Percentiles rank a stretch among this genome's conserved stretches.
Evolutionary conservation across 2,113 vertebrate genomes (phyloP).

Genomic region (Tiliqua scincoides): DNA sequence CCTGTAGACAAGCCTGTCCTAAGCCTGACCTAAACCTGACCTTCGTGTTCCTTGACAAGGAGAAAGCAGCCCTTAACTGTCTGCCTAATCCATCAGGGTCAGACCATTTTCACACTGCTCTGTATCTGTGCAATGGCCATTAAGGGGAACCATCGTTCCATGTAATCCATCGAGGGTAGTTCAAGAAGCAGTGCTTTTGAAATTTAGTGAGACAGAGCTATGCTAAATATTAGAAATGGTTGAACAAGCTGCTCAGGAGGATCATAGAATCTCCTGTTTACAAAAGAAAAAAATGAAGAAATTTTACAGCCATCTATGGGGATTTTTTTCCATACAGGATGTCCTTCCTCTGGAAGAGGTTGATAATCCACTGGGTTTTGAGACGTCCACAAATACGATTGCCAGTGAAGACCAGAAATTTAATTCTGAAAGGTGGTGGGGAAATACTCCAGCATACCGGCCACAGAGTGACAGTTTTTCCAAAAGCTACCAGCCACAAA

Average conservation of each 20-base stretch:
- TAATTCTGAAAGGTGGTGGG: background rate
- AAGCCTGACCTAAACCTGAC: background rate
- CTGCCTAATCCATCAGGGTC: background rate
- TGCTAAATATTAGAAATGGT: background rate
- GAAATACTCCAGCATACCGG: background rate
- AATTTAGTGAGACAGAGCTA: background rate
- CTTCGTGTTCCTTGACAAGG: slow-evolving; percentile 4
- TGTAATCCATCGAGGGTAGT: background rate
- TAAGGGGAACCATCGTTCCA: background rate
- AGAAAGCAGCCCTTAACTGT: background rate
- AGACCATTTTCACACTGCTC: background rate
- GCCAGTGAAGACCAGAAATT: background rate
- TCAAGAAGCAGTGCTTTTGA: slow-evolving; percentile 10
- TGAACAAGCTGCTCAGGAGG: background rate
- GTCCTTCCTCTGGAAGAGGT: background rate
- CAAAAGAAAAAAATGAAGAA: background rate
- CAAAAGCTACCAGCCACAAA: background rate
- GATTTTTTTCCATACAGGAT: background rate
- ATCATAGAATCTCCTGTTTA: background rate
- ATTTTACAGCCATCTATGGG: background rate
- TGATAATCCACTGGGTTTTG: background rate
- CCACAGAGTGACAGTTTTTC: background rate
- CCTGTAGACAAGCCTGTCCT: slow-evolving; percentile 20
- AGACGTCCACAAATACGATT: background rate
- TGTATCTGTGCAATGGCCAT: background rate